Evolutionary conservation across 1,140 invertebrate species (phyloP).

Genomic region (Philopotamus ludificatus): DNA sequence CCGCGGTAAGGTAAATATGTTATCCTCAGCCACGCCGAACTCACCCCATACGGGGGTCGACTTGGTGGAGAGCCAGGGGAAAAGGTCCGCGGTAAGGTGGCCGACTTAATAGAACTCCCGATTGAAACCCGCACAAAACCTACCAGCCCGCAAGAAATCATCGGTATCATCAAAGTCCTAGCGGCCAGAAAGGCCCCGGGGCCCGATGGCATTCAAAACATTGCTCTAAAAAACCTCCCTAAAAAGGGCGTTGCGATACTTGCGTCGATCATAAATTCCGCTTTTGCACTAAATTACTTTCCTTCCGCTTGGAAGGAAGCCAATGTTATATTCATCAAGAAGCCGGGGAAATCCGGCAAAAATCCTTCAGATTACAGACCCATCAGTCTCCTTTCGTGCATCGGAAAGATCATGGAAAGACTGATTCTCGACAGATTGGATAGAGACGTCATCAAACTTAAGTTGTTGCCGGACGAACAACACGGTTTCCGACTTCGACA

Average conservation of each 20-base stretch:
- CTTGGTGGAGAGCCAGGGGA: no score
- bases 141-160: not conserved
- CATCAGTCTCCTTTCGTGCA: no score
- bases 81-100: no score
- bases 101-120: no score
- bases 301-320: not conserved
- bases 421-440: conserved; percentile 32
- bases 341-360: not conserved
- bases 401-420: no score
- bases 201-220: not conserved
- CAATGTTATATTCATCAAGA: not conserved
- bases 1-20: no score
- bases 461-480: conserved; percentile 14
- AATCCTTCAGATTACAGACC: conserved; percentile 10
- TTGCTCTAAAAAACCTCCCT: not conserved
- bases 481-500: no score
- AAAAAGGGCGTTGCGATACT: not conserved
- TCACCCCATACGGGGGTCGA: no score
- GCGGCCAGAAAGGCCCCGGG: not conserved
- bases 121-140: no score
- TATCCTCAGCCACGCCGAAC: no score
- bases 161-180: not conserved
- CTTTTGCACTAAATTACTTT: not conserved
- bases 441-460: not conserved
- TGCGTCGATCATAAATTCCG: not conserved